Evolutionary conservation across 2,797 vertebrate species (phyloP), one percentile per base, ranked within the genome.

Genomic region (Aphelocoma californica): DNA sequence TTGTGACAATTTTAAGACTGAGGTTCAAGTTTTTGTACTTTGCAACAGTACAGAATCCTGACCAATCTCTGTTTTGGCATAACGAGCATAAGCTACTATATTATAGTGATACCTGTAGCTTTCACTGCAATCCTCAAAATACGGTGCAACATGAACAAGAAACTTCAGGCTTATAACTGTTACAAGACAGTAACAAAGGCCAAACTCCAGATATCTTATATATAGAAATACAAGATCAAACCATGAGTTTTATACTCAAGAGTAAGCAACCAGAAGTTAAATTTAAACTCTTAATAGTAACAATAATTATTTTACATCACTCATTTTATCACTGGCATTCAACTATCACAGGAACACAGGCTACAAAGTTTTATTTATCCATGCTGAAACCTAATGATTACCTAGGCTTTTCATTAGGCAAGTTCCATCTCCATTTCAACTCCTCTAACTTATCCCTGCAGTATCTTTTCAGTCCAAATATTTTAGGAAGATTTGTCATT

Each of bases 61-160:
- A 71, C 12, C 31, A 81, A 25, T 5, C 44, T 40, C 34, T 14
- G n/a, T 40, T 93, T 67, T 29, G 14, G 32, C 19, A 74, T 31
- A 84, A 77, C 32, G 57, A 66, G 60, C 2, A 26, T 21, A 62
- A 86, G 18, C 45, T 69, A 67, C 36, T 56, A 34, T 15, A 60
- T 25, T n/a, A 69, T 29, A 51, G 25, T 19, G 18, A 38, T 34
- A 77, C 10, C 18, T 38, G 8, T 12, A 47, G 44, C 48, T 90
- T 78, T 61, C 26, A 67, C 38, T 54, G 7, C 50, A 57, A 66
- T n/a, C 29, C 40, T 86, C 51, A 86, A 42, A 78, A 79, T 26
- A 34, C 1, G 2, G 28, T 38, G 42, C 57, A 69, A 26, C 0
- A 0, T 4, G 4, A 51, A 57, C 1, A 4, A 28, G 17, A 94